phyloP scores from a whole-genome alignment of 2,888 invertebrate species.

The Athrips mouffetella region DNA sequence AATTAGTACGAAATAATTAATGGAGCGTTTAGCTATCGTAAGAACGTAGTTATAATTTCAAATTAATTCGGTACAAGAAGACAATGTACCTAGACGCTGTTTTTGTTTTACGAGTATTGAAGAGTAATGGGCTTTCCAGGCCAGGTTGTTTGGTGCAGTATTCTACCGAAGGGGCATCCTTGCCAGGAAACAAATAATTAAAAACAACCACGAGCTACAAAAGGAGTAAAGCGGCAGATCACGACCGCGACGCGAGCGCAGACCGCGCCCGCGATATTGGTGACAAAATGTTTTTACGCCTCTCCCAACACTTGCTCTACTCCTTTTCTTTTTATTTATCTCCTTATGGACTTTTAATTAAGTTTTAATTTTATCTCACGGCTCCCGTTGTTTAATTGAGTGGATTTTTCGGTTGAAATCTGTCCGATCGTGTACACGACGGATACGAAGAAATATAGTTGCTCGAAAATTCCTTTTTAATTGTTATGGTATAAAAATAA shows the following conservation, averaged over 20 bases:
- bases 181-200: conserved; percentile 4
- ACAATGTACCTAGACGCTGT: not conserved
- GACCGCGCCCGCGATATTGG: conserved; percentile 34
- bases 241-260: conserved; percentile 31
- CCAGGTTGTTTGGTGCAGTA: not conserved
- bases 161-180: conserved; percentile 6
- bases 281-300: conserved; percentile 65
- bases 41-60: conserved; percentile 3
- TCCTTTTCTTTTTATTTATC: conserved; percentile 31
- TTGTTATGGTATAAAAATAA: conserved; percentile 27
- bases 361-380: conserved; percentile 72
- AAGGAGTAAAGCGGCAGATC: conserved; percentile 29
- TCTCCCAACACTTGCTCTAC: conserved; percentile 30
- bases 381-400: conserved; percentile 62
- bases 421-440: conserved; percentile 29
- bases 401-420: conserved; percentile 47
- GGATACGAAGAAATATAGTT: conserved; percentile 43
- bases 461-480: conserved; percentile 33
- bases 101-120: too few relatives aligned
- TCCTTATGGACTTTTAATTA: conserved; percentile 69
- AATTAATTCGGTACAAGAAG: not conserved
- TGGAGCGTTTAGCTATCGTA: conserved; percentile 3
- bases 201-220: conserved; percentile 11
- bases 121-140: too few relatives aligned
- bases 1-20: conserved; percentile 6